A percentile compares a stretch with the other conserved stretches of the same genome.
Conservation (phyloP, 2,797 vertebrate species). For the Cetoscarus ocellatus region DNA sequence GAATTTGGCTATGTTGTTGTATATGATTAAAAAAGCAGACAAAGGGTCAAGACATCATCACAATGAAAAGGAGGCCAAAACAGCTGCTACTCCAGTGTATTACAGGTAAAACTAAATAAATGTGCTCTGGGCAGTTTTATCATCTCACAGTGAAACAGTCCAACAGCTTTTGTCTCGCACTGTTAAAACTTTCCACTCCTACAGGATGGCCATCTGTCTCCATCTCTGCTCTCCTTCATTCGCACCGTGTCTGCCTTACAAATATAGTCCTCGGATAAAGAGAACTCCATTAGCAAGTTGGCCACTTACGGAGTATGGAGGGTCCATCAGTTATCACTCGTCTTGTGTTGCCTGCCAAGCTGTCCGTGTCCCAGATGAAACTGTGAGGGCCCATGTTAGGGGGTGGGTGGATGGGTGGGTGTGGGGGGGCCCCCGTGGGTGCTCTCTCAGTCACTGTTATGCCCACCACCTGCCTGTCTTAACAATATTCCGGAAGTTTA, state of each 20-base stretch:
- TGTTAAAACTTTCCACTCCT: conserved; percentile 52
- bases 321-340: conserved; percentile 84
- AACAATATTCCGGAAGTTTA: conserved; percentile 79
- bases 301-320: conserved; percentile 80
- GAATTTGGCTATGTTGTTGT: background rate
- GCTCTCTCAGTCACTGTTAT: conserved; percentile 68
- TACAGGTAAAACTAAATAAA: conserved; percentile 15
- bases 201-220: conserved; percentile 53
- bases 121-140: conserved; percentile 2
- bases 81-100: conserved; percentile 36
- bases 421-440: conserved; percentile 53
- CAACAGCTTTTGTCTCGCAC: conserved; percentile 42
- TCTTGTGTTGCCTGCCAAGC: conserved; percentile 80
- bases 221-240: conserved; percentile 78
- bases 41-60: too few species aligned
- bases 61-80: conserved; percentile 46
- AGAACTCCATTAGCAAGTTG: conserved; percentile 84
- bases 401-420: conserved; percentile 10
- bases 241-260: conserved; percentile 78
- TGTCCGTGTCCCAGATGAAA: conserved; percentile 70
- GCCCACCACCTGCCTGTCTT: conserved; percentile 82
- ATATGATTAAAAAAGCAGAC: too few species aligned
- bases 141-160: conserved; percentile 18
- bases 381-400: conserved; percentile 72
- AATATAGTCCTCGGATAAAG: conserved; percentile 86